Base-by-base conservation (phyloP, 2,113 vertebrate genomes). In the Nymphicus hollandicus region DNA sequence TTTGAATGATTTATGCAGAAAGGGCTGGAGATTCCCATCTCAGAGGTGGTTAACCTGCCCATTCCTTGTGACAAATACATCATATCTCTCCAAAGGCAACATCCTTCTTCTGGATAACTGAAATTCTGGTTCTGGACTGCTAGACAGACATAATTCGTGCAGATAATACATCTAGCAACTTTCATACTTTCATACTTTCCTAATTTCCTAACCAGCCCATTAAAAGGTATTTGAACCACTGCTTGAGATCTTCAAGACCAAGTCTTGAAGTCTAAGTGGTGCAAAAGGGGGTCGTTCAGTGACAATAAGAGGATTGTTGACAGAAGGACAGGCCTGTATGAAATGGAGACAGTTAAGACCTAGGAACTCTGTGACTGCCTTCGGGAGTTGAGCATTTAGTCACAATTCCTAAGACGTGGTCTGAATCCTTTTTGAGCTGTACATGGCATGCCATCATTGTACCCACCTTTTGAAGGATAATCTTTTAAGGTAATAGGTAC, bases 271-370 rank as follows among this genome's bases (percentile, higher is more conserved):
- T 49, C 37, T 46, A 22, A 37, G 46, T n/a, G 7, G 11, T 39
- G 37, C 46, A 66, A 33, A 71, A n/a, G 17, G 22, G 6, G 4
- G 8, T 29, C 0, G 0, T 66, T 95, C 44, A 23, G 29, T n/a
- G 19, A 56, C n/a, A 56, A 35, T 20, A 74, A 25, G 16, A 25
- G 39, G n/a, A 47, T 44, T 8, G 1, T 3, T 85, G 46, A 18
- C 35, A 17, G n/a, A 70, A 81, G 35, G 23, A 58, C 66, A 47
- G 69, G 81, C 60, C 53, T 63, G 22, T 37, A 33, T 8, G 17
- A 87, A 84, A 50, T 6, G 11, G 33, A 39, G 60, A 22, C 3
- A 7, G 31, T 28, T 89, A 43, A 39, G 35, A 13, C 52, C 33
- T 74, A 35, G 28, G 43, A 50, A 25, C 43, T 20, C 33, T 58